phyloP scores from a whole-genome alignment of 2,113 vertebrate species.

The Mus pahari region DNA sequence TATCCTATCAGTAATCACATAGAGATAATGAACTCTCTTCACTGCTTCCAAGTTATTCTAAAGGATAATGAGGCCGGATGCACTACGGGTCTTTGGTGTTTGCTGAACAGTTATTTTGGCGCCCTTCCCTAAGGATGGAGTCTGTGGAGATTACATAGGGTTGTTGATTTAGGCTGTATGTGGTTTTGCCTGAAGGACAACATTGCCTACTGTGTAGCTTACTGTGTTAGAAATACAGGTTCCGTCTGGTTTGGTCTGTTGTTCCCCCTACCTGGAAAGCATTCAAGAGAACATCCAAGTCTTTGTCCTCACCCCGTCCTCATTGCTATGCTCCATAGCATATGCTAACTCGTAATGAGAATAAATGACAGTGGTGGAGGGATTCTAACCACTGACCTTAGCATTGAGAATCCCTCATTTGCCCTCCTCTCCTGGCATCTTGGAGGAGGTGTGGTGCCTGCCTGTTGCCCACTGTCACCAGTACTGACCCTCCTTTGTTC shows the following conservation, averaged over 20 bases:
- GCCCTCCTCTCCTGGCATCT: neutral
- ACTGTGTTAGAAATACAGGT: slow-evolving; percentile 20
- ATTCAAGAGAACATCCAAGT: neutral
- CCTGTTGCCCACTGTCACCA: neutral
- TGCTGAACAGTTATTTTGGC: neutral
- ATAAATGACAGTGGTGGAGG: neutral
- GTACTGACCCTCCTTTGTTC: neutral
- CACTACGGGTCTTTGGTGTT: neutral
- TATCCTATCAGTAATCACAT: neutral
- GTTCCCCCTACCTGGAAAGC: neutral
- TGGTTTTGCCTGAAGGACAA: slow-evolving; percentile 6
- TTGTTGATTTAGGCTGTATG: slow-evolving; percentile 1
- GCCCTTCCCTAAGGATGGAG: neutral
- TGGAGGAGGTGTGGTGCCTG: too few relatives aligned
- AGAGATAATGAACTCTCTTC: neutral
- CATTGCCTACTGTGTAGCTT: slow-evolving; percentile 3
- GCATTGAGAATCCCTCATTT: neutral
- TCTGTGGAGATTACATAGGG: neutral
- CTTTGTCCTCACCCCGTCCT: neutral
- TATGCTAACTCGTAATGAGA: neutral
- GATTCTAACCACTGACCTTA: neutral
- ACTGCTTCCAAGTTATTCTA: neutral
- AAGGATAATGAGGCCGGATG: neutral
- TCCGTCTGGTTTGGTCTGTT: neutral
- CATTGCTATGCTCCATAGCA: neutral